Evolutionary conservation across 1,140 invertebrate genomes (phyloP), one percentile per base, ranked within the genome.

Genomic region (Belonocnema kinseyi): DNA sequence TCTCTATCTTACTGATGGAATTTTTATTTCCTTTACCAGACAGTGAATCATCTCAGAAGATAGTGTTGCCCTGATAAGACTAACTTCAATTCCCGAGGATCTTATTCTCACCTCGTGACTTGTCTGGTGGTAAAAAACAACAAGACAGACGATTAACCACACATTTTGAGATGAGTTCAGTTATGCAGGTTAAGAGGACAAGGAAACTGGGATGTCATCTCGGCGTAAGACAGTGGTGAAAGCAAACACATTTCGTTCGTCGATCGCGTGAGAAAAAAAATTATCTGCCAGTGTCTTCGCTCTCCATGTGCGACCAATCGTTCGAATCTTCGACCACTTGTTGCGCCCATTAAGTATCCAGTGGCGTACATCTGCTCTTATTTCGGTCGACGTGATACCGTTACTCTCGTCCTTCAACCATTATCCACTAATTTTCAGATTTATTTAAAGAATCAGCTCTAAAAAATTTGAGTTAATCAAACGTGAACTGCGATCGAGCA

Each of bases 261-360:
- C 33, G 58, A 66, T 66, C 58, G 58, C 17, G 61, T 46, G 26
- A 66, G 61, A 66, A 66, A 66, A 66, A 46, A 66, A 66, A 40
- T 66, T 33, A 56, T 19, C n/a, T 54, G 16, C 53, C 53, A 56
- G 26, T 61, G 58, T 61, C 58, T 66, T 40, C 11, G 58, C 58
- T 66, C 61, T 66, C 61, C 61, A 66, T 66, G 61, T 66, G 61
- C 61, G 46, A 66, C 61, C 61, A 66, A 66, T 66, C 61, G 61
- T 46, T 66, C n/a, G 61, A 66, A 66, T 66, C 26, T 66, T 66
- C 61, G 61, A 66, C 61, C 61, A 66, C 61, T 66, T 66, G 61
- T 66, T 66, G 61, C 61, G 61, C 61, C 26, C 61, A 66, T 66
- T 66, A 66, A 66, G 26, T 66, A 61, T 61, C 61, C 61, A 66